Base-by-base conservation (phyloP, 1,140 invertebrate species). In the Drosophila funebris region DNA sequence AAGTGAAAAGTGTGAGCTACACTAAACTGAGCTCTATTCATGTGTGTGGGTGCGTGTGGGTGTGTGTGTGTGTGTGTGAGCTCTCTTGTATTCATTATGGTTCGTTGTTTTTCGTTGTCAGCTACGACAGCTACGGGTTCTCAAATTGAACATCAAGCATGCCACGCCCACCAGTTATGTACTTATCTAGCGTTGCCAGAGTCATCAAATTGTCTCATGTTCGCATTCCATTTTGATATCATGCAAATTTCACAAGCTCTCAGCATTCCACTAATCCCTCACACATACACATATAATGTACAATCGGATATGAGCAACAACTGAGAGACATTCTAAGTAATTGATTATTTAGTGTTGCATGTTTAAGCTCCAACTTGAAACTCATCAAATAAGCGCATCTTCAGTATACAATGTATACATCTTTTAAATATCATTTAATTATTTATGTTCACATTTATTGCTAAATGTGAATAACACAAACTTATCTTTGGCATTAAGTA, bases 1-100 rank as follows among this genome's bases (percentile, higher is more conserved):
- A 83, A 83, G 63, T 78, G 62, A 46, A 62, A 46, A 63, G 33
- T 70, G 50, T 64, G 68, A 54, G 68, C 61, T 56, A n/a, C 33
- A 24, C 16, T 31, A 27, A 20, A 13, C 24, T 24, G 0, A 9
- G 22, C 76, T 48, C 43, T 27, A 5, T 2, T 4, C 6, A 6
- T 5, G 24, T 27, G 24, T 27, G 24, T 27, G 24, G 4, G 24
- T 4, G 43, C 71, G 71, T 71, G 53, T 67, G 52, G 58, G 33
- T 73, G 48, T 76, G 39, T 41, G 57, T 69, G 46, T 61, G 16
- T 37, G 9, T 18, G 27, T 27, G 31, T 27, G 2, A 16, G n/a
- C 24, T 11, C 20, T 70, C 14, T 22, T 62, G 22, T 64, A 33
- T 56, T 48, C 27, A 37, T 50, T 71, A 58, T 24, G 61, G 27